Evolutionary conservation across 2,797 vertebrate species (phyloP).

Genomic region (Protosalanx chinensis): DNA sequence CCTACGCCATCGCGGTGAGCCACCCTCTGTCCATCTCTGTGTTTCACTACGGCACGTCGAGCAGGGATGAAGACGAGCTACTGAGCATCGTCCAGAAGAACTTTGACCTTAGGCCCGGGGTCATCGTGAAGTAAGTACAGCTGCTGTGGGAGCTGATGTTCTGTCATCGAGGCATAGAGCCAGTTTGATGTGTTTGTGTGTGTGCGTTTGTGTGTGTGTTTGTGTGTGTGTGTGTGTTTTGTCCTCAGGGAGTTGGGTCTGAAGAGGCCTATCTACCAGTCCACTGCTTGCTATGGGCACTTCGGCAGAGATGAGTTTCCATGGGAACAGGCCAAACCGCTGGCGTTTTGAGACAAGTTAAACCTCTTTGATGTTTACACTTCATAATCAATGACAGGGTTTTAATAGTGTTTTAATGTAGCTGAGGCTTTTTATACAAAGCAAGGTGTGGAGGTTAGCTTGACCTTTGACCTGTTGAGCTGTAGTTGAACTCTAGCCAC

Average conservation of each 20-base stretch:
- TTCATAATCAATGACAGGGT: neutral
- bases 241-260: slow-evolving; percentile 71
- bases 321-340: slow-evolving; percentile 74
- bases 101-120: slow-evolving; percentile 76
- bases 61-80: slow-evolving; percentile 70
- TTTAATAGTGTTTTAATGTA: no score
- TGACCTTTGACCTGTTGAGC: no score
- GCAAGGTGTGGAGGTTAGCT: no score
- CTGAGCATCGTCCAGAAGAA: slow-evolving; percentile 72
- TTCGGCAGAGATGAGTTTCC: slow-evolving; percentile 78
- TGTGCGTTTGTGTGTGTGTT: neutral
- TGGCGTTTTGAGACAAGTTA: slow-evolving; percentile 56
- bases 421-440: no score
- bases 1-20: slow-evolving; percentile 72
- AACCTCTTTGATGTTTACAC: neutral
- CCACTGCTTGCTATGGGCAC: slow-evolving; percentile 75
- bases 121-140: slow-evolving; percentile 69
- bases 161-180: neutral
- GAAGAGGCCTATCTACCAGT: slow-evolving; percentile 74
- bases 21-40: slow-evolving; percentile 72
- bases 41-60: slow-evolving; percentile 74
- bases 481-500: no score
- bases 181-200: neutral
- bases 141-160: neutral
- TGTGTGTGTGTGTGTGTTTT: neutral